Percentiles rank a stretch among this genome's conserved stretches.
phyloP scores from a whole-genome alignment of 2,113 vertebrate species.

The Corythoichthys intestinalis region DNA sequence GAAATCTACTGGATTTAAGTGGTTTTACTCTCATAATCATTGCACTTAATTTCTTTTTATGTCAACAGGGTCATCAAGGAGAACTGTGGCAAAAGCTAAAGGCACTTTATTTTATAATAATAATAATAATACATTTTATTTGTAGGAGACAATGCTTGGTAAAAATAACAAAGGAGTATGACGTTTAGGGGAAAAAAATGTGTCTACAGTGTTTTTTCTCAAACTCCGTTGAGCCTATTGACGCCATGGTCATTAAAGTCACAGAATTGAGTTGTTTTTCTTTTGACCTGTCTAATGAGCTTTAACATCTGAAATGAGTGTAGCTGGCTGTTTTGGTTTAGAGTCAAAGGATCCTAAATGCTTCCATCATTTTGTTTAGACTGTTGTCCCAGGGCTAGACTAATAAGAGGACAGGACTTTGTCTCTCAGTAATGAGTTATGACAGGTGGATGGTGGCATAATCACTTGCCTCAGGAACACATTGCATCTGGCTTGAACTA shows the following conservation, averaged over 20 bases:
- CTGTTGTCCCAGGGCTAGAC: neutral
- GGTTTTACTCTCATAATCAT: too few species aligned
- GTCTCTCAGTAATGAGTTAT: conserved; percentile 45
- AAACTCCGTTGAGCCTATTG: neutral
- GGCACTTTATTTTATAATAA: neutral
- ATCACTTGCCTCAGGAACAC: conserved; percentile 47
- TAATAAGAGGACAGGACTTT: conserved; percentile 15
- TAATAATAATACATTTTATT: too few species aligned
- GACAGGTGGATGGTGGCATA: conserved; percentile 56
- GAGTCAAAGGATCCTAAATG: neutral
- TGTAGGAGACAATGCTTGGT: too few species aligned
- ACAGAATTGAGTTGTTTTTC: neutral
- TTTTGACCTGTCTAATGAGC: neutral
- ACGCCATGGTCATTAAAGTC: neutral
- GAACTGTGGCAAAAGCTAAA: too few species aligned
- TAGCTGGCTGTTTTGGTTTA: neutral
- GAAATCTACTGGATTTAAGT: too few species aligned
- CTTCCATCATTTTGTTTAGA: neutral
- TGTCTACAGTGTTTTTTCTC: neutral
- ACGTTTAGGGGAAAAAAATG: too few species aligned
- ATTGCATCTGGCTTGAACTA: conserved; percentile 53
- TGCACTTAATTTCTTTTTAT: too few species aligned
- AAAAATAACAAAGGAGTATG: too few species aligned
- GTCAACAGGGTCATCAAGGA: too few species aligned
- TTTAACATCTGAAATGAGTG: neutral